Evolutionary conservation across 2,113 vertebrate genomes (phyloP), one percentile per base, ranked within the genome.

Genomic region (Pseudopipra pipra): DNA sequence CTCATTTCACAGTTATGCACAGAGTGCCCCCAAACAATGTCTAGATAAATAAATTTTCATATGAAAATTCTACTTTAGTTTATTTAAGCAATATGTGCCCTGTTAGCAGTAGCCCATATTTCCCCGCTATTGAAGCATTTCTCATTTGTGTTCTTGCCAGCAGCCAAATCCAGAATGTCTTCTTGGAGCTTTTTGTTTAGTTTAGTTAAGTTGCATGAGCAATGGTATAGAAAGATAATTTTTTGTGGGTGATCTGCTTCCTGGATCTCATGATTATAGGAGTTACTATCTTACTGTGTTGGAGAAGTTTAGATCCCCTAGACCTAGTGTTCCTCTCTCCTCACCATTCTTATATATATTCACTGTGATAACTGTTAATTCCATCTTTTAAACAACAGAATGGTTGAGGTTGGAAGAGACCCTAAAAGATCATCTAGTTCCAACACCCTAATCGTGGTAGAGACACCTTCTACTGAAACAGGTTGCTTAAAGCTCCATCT

Each of bases 71-170:
- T 65, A 31, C 22, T 90, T 56, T 44, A 31, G 66, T 93, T 92
- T 86, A 37, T 95, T 88, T 89, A 77, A 85, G 74, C 51, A 25
- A 7, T 71, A 14, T 62, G 43, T 59, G 71, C 52, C 14, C 7
- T 82, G 43, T 59, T 90, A 94, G 70, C 6, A 1, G 65, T 82
- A 82, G 51, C 56, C 77, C 41, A 0, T 90, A 59, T 93, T 93
- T 83, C 80, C 87, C 15, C 17, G 71, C 75, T 87, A 58, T 88
- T 70, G 75, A 77, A 89, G 68, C 83, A 87, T 87, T 94, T 95
- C 77, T 94, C 80, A 59, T 92, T 91, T 90, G 54, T 85, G 75
- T 51, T 90, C 92, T 93, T 92, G 90, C 90, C 92, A 88, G 93
- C 58, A 93, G 92, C 79, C 74, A 95, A 85, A 82, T 93, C 47